phyloP scores from a whole-genome alignment of 2,888 invertebrate genomes.

The Taenaris catops region DNA sequence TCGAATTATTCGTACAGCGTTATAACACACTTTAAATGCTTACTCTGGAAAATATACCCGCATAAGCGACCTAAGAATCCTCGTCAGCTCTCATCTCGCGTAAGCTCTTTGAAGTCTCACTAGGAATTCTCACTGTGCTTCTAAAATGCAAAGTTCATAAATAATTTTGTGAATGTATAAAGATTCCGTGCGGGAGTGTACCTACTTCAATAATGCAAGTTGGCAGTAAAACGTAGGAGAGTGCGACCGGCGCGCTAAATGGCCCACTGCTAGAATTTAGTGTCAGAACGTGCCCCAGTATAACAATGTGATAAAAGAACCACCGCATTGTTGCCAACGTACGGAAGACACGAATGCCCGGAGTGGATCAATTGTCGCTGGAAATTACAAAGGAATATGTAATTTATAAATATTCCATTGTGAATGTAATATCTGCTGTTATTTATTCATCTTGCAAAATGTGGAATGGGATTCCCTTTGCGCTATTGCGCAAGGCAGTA shows the following conservation, averaged over 20 bases:
- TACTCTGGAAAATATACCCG: no score
- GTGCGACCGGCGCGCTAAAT: constrained; percentile 52
- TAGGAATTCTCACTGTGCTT: constrained; percentile 15
- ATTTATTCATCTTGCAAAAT: no score
- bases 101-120: constrained; percentile 12
- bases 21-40: no score
- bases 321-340: constrained; percentile 26
- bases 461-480: no score
- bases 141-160: constrained; percentile 22
- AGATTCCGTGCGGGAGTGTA: constrained; percentile 25
- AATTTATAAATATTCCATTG: no score
- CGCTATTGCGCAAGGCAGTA: no score
- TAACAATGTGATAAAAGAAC: constrained; percentile 33
- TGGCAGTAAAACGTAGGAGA: constrained; percentile 55
- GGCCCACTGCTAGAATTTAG: constrained; percentile 41
- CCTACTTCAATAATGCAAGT: constrained; percentile 63
- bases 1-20: no score
- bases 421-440: no score
- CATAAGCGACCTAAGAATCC: background rate
- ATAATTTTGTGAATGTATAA: constrained; percentile 24
- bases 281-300: constrained; percentile 27
- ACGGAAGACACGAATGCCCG: background rate
- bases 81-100: constrained; percentile 12
- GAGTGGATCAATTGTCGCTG: constrained; percentile 1
- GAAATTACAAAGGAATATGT: no score